Base-by-base conservation (phyloP, 2,113 vertebrate genomes). In the Sylvia atricapilla region DNA sequence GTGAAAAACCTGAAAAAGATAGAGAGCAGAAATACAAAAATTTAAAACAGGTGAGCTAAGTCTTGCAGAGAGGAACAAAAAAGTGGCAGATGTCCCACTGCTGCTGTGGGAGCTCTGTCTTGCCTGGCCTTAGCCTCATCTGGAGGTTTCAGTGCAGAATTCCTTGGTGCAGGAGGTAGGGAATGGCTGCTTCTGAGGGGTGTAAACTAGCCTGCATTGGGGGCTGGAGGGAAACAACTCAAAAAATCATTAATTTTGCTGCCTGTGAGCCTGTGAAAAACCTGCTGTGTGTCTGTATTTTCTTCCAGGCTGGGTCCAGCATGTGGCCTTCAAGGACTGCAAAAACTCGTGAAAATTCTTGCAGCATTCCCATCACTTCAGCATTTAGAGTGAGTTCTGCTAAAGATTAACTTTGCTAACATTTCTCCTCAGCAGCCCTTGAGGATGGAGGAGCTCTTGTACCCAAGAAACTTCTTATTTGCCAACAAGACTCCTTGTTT, bases 311-410 rank as follows among this genome's bases (percentile, higher is more conserved):
- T 99, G 30, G 99, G 98, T 50, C 98, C 98, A 15, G 85, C 87
- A 33, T 96, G 95, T 17, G 98, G 98, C 74, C 97, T 98, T 33
- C 96, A 96, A 59, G 98, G 97, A 70, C 97, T 99, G 87, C 96
- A 96, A 46, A 98, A 96, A 58, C 97, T 99, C 0, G 98, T 97
- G 85, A 97, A 96, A 83, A 96, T 99, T 78, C 98, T 99, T 17
- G 97, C 98, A 11, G 98, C 98, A 12, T 98, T 99, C 62, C 96
- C 98, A 11, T 98, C 98, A 58, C 98, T 99, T 16, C 98, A 97
- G 67, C 98, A 98, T 75, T 94, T 99, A 66, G 98, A 99, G 99
- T 99, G 96, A 98, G 98, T 97, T 87, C 60, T 67, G 30, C 20
- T 83, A 49, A 49, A 69, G n/a, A 35, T 50, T 21, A 24, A 56